Evolutionary conservation across 2,888 invertebrate genomes (phyloP), one percentile per base, ranked within the genome.

Genomic region (Lepidonotus clava): DNA sequence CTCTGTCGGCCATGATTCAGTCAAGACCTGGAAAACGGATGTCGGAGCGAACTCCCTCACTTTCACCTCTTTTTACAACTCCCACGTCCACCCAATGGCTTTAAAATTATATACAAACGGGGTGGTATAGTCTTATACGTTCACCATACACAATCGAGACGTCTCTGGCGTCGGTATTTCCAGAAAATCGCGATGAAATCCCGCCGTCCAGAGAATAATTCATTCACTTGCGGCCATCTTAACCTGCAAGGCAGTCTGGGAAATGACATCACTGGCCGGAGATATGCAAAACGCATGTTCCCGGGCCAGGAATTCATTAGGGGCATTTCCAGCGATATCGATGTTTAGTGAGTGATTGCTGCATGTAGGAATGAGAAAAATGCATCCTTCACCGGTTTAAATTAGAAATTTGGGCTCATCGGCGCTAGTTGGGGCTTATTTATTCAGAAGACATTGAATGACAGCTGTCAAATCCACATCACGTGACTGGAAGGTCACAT

Each of bases 191-290:
- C 86, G 61, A 56, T 41, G 32, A 86, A 61, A 56, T 51, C 40
- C 76, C 32, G 14, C 28, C 41, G 51, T 24, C 21, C 24, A 4
- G 40, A 53, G 76, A 80, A 80, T 86, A 80, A 67, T 66, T 86
- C 77, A 66, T 86, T 51, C 85, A 41, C 83, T 36, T 46, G 38
- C 87, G 71, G 61, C 86, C 86, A 87, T 87, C 24, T 86, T 87
- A 28, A 40, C 46, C 53, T 84, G 87, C 84, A 85, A 51, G 36
- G 87, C 46, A 86, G 76, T 41, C 41, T 85, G 87, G 87, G 87
- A 86, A 85, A 86, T 87, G 85, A 87, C 85, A 77, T 71, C 84
- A 86, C 38, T 28, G 34, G 34, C 53, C 32, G 51, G 32, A 14
- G 51, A 83, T 77, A 41, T 77, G 77, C 77, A 77, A 77, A 77